Conservation (phyloP, 2,113 vertebrate genomes). For the Gymnocephalus cernua region DNA sequence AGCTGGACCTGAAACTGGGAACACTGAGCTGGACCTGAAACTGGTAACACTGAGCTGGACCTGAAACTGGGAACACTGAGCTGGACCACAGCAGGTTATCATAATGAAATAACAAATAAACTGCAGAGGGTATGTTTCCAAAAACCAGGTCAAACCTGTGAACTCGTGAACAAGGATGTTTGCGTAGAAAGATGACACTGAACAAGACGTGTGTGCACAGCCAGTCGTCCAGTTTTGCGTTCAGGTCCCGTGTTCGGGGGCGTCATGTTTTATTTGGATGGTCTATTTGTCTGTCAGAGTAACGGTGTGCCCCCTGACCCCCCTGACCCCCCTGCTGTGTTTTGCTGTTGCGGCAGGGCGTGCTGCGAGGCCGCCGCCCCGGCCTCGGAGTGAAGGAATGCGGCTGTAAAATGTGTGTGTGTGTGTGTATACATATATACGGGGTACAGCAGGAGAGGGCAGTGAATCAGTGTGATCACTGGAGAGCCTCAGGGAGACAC, state of each 20-base stretch:
- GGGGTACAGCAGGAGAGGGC: slow-evolving; percentile 68
- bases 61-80: slow-evolving; percentile 14
- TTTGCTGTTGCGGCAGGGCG: slow-evolving; percentile 63
- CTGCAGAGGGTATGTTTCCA: background rate
- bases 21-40: no score
- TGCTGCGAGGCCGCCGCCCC: slow-evolving; percentile 50
- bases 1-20: no score
- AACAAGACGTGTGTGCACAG: slow-evolving; percentile 10
- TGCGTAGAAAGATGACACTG: slow-evolving; percentile 10
- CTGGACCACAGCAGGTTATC: background rate
- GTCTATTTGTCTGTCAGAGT: slow-evolving; percentile 69
- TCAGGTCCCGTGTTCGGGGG: slow-evolving; percentile 46
- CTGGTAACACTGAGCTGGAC: no score
- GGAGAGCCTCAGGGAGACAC: slow-evolving; percentile 66
- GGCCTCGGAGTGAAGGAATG: slow-evolving; percentile 74
- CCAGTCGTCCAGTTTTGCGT: slow-evolving; percentile 22
- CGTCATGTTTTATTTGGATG: slow-evolving; percentile 75
- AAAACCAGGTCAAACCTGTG: slow-evolving; percentile 23
- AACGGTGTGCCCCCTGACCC: slow-evolving; percentile 66
- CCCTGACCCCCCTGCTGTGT: slow-evolving; percentile 70
- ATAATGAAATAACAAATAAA: slow-evolving; percentile 6
- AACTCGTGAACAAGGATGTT: slow-evolving; percentile 20
- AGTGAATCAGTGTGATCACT: slow-evolving; percentile 75
- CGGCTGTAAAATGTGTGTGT: slow-evolving; percentile 65
- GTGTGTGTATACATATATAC: no score